These are phyloP conservation scores for Calosoma granatense DNA, from an alignment of 1,140 invertebrate species.

Conservation along the genomic window DNA sequence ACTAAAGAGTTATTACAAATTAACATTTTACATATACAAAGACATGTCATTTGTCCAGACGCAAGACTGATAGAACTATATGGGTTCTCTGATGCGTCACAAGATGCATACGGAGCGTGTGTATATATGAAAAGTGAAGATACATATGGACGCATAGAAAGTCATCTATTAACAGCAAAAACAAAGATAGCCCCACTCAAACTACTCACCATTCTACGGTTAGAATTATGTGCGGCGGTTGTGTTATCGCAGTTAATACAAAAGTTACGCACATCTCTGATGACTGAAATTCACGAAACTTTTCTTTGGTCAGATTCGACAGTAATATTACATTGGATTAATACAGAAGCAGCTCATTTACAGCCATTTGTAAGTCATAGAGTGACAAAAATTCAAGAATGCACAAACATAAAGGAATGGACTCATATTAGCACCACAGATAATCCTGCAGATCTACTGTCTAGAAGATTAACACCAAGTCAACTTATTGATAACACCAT, in stretches of 20 bases:
- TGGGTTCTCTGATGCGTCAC: conserved; percentile 20
- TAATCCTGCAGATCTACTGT: conserved; percentile 26
- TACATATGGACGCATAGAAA: neutral
- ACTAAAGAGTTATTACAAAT: neutral
- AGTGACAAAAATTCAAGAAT: conserved; percentile 25
- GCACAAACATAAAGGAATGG: conserved; percentile 15
- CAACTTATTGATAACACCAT: conserved; percentile 19
- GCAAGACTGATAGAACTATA: conserved; percentile 14
- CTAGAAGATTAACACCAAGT: conserved; percentile 15
- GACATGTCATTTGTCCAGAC: neutral
- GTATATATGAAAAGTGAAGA: conserved; percentile 17
- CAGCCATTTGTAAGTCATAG: conserved; percentile 26
- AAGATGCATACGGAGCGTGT: conserved; percentile 24
- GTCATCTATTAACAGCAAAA: conserved; percentile 12
- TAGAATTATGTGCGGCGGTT: conserved; percentile 22
- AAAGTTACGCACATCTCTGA: neutral
- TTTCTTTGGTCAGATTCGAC: conserved; percentile 21
- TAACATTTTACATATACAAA: neutral
- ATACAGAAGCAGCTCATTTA: conserved; percentile 14
- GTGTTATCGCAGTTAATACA: conserved; percentile 17
- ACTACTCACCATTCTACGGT: conserved; percentile 21
- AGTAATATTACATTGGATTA: conserved; percentile 23
- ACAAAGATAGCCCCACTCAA: conserved; percentile 30
- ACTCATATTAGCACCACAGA: conserved; percentile 16
- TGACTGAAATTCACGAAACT: neutral